Evolutionary conservation across 1,140 invertebrate species (phyloP), one percentile per base, ranked within the genome.

Genomic region (Penaeus indicus): DNA sequence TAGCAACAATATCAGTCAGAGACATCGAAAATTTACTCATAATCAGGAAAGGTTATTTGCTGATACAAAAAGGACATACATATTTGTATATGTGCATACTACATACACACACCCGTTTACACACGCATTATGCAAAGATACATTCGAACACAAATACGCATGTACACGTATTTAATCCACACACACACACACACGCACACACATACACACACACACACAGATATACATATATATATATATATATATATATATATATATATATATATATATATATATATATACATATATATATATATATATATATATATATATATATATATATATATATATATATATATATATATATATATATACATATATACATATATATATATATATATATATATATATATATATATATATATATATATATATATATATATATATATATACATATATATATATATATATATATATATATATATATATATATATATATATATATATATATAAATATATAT

Each of bases 321-420:
- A 72, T n/a, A 72, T 72, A 72, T 72, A 72, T 72, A 72, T 72
- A n/a, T 72, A 72, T n/a, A 72, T 72, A 72, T 72, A 72, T 72
- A 25, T 72, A 72, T 72, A 72, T 72, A 72, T 72, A 72, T 72
- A 72, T 72, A 72, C n/a, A 72, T 72, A 72, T 72, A 72, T 72
- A 72, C n/a, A 72, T 72, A 72, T 72, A 72, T 72, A 72, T 72
- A 72, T n/a, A 72, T 72, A 72, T 72, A 72, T 72, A 72, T 72
- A n/a, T n/a, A 72, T 72, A 72, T 72, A 72, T 75, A 27, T 75
- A 75, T 75, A 75, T 75, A 75, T 75, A 75, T 75, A 75, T 75
- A 75, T 75, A 75, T 75, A 75, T 75, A 75, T 75, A 75, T 25
- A 75, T 75, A 75, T 75, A 75, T 75, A 75, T 75, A 75, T 75